Percentiles rank a stretch among this genome's conserved stretches.
These are phyloP conservation scores for Rhynchomys soricoides DNA, from an alignment of 2,113 vertebrate species.

Conservation along the genomic window DNA sequence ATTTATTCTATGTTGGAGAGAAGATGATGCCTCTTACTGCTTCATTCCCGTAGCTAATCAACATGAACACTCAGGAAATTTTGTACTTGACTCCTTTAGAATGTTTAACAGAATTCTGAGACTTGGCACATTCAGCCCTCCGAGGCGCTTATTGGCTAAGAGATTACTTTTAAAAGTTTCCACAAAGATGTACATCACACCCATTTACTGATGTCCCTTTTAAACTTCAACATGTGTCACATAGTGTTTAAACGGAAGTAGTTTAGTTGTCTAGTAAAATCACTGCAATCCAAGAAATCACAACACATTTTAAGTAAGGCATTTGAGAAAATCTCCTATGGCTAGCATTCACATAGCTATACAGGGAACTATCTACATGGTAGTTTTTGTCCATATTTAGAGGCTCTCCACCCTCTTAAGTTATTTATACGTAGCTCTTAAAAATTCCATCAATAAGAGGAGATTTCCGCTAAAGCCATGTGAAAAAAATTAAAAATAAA, in stretches of 20 bases:
- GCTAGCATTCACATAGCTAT: neutral
- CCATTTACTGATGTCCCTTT: conserved; percentile 29
- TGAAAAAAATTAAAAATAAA: neutral
- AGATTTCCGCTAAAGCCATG: neutral
- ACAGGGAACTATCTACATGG: neutral
- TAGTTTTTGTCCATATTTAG: neutral
- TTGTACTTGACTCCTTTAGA: conserved; percentile 48
- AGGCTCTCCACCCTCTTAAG: neutral
- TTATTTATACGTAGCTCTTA: neutral
- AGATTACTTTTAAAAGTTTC: conserved; percentile 72
- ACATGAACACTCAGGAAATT: conserved; percentile 42
- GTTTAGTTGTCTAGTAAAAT: conserved; percentile 72
- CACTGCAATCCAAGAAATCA: conserved; percentile 17
- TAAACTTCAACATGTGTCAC: neutral
- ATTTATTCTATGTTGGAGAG: conserved; percentile 24
- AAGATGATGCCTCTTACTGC: conserved; percentile 25
- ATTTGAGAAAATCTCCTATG: neutral
- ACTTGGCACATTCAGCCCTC: conserved; percentile 39
- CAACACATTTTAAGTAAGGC: conserved; percentile 27
- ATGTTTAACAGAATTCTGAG: conserved; percentile 62
- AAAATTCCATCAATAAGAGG: neutral
- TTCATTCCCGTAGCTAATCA: conserved; percentile 44
- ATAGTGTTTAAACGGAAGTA: conserved; percentile 35
- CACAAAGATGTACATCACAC: conserved; percentile 58
- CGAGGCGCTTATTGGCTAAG: conserved; percentile 57